Base-by-base conservation (phyloP, 1,140 invertebrate species). In the Saccostrea echinata region DNA sequence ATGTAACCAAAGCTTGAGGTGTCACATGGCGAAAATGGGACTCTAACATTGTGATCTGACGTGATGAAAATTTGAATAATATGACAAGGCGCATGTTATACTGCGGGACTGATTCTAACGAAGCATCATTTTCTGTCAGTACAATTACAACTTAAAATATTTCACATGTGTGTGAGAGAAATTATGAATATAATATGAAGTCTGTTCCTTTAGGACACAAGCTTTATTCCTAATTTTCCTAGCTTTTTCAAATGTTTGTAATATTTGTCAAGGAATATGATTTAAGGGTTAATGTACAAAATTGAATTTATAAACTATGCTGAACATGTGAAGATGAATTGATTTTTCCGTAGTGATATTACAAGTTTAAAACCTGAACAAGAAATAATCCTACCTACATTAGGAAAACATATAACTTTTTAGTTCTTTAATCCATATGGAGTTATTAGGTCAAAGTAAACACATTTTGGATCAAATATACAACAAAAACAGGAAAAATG, bases 121-220 rank as follows among this genome's bases (percentile, higher is more conserved):
- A 24, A 83, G 81, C 35, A 13, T n/a, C 52, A 13, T 35, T 52
- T 43, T 21, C 35, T 51, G 81, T 83, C 52, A 52, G 35, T 53
- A n/a, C 52, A 51, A 52, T 83, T 53, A 43, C 81, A 51, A 52
- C 21, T 53, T 83, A 51, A 83, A 83, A 53, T 52, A 83, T 43
- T 35, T 83, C 35, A 83, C 43, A 12, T 30, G 11, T 13, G 68
- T 76, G 68, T 76, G 68, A 27, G 68, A n/a, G 55, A n/a, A 76
- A 76, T 76, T 76, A 76, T 76, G 68, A 76, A 76, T 76, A 76
- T 76, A 76, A 76, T 76, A 76, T 76, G 68, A 76, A 76, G 68
- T 76, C 68, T 76, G 68, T 76, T 30, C 68, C 68, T 76, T 16
- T 76, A 76, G 68, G 68, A 76, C 68, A 76, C 12, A 76, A 30